Conservation (phyloP, 2,888 invertebrate genomes). For the Xestia sexstrigata region DNA sequence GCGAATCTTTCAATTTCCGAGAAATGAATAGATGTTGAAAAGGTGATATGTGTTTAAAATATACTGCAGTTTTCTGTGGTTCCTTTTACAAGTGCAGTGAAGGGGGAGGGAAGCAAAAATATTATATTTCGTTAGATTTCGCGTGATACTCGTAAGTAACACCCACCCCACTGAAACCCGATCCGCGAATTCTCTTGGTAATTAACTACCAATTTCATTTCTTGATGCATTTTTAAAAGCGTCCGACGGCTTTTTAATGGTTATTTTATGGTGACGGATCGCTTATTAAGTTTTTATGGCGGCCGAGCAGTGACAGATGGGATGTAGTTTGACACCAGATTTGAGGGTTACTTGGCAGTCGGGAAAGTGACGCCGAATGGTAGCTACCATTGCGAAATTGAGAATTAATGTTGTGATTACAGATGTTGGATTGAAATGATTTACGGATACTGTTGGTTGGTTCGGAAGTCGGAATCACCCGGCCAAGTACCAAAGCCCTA, state of each 20-base stretch:
- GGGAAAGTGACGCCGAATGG: slow-evolving; percentile 24
- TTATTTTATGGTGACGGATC: slow-evolving; percentile 91
- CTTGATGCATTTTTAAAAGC: slow-evolving; percentile 91
- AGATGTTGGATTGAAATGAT: slow-evolving; percentile 7
- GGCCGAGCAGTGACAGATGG: slow-evolving; percentile 87
- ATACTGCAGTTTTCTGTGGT: background rate
- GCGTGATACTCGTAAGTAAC: slow-evolving; percentile 70
- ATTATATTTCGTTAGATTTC: slow-evolving; percentile 60
- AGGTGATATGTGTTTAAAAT: background rate
- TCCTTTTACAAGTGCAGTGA: background rate
- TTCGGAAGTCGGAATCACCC: background rate
- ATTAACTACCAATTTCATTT: slow-evolving; percentile 90
- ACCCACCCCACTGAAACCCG: slow-evolving; percentile 83
- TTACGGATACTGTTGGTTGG: background rate
- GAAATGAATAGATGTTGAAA: background rate
- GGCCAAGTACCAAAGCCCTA: background rate
- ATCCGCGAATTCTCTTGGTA: slow-evolving; percentile 89
- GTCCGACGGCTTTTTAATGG: slow-evolving; percentile 90
- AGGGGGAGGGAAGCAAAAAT: slow-evolving; percentile 51
- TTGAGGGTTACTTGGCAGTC: slow-evolving; percentile 75
- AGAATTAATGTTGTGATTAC: slow-evolving; percentile 52
- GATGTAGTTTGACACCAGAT: slow-evolving; percentile 89
- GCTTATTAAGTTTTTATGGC: slow-evolving; percentile 90
- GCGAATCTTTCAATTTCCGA: background rate
- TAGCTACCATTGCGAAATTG: slow-evolving; percentile 23